Evolutionary conservation across 2,888 invertebrate species (phyloP).

Genomic region (Lithosia quadra): DNA sequence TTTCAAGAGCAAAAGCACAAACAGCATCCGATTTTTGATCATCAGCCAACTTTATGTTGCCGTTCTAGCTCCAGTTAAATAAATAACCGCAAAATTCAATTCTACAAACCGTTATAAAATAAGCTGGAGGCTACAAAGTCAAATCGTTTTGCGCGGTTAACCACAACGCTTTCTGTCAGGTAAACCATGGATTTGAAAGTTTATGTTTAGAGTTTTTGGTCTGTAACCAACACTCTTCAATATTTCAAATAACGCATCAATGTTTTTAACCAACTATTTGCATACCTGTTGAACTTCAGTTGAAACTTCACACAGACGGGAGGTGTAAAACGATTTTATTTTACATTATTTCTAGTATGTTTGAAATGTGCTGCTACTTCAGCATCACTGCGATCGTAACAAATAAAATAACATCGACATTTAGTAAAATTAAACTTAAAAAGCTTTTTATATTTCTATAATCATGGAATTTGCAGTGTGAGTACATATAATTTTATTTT

Average conservation of each 20-base stretch:
- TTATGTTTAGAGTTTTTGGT: conserved; percentile 71
- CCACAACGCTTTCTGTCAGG: conserved; percentile 80
- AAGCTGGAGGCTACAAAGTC: conserved; percentile 83
- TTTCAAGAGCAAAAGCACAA: conserved; percentile 32
- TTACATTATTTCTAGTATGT: conserved; percentile 55
- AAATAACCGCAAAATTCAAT: conserved; percentile 87
- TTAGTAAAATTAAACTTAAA: too few species aligned
- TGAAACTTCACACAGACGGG: conserved; percentile 47
- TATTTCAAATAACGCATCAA: conserved; percentile 68
- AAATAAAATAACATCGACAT: conserved; percentile 38
- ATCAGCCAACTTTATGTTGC: conserved; percentile 57
- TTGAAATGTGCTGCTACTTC: conserved; percentile 50
- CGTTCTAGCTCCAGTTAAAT: conserved; percentile 77
- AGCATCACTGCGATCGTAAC: conserved; percentile 39
- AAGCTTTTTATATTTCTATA: too few species aligned
- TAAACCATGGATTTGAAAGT: conserved; percentile 81
- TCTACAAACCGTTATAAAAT: conserved; percentile 85
- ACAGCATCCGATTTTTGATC: conserved; percentile 47
- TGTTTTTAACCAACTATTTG: conserved; percentile 64
- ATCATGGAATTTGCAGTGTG: too few species aligned
- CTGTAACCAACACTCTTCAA: conserved; percentile 69
- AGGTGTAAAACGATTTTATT: conserved; percentile 60
- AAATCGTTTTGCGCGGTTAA: conserved; percentile 85
- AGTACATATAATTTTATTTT: too few species aligned
- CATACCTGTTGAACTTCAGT: conserved; percentile 71